Evolutionary conservation across 2,888 invertebrate species (phyloP).

Genomic region (Lycia hirtaria): DNA sequence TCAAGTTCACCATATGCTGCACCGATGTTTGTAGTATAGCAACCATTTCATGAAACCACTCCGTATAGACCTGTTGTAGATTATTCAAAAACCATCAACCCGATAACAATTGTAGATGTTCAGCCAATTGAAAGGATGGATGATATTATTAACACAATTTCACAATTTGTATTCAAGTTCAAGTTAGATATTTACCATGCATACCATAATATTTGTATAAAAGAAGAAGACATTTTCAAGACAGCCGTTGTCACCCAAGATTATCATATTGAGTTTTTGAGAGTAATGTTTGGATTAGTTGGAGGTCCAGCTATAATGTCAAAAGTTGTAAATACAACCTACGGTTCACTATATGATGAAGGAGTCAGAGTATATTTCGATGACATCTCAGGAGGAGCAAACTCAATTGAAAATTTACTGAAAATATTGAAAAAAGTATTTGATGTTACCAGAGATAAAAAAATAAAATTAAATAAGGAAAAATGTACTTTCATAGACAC

Average conservation of each 20-base stretch:
- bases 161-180: constrained; percentile 2
- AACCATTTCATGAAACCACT: constrained; percentile 1
- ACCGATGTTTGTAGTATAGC: constrained; percentile 13
- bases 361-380: neutral
- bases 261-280: constrained; percentile 6
- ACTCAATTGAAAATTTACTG: neutral
- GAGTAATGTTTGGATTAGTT: constrained; percentile 3
- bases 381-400: constrained; percentile 1
- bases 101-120: constrained; percentile 9
- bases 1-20: constrained; percentile 13
- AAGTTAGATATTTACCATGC: constrained; percentile 7
- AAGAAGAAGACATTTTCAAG: constrained; percentile 14
- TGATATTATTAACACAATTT: constrained; percentile 13
- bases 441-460: neutral
- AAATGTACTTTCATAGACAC: constrained; percentile 16
- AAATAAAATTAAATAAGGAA: constrained; percentile 11
- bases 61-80: constrained; percentile 12
- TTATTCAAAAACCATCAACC: constrained; percentile 10
- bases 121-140: constrained; percentile 16
- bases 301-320: neutral
- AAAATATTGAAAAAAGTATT: neutral
- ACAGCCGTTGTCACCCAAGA: constrained; percentile 14
- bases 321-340: neutral
- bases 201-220: constrained; percentile 4
- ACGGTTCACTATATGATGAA: neutral